These are phyloP conservation scores for Caenorhabditis latens DNA, from an alignment of 1,140 invertebrate genomes.

Conservation along the genomic window DNA sequence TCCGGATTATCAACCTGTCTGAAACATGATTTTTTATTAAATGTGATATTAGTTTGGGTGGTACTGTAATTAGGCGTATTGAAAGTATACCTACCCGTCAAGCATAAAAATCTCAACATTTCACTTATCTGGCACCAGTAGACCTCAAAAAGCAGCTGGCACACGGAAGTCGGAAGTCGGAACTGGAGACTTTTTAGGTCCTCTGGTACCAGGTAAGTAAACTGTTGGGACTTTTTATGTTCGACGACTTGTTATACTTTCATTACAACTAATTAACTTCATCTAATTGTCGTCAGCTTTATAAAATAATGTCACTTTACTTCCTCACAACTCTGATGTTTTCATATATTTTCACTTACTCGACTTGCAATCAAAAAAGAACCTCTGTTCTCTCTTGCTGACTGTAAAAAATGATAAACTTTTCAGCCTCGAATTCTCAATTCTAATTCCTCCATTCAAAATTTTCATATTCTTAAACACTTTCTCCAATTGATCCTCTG, in stretches of 20 bases:
- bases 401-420: neutral
- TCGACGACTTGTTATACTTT: too few relatives aligned
- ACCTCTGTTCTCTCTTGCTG: neutral
- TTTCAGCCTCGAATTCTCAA: neutral
- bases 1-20: neutral
- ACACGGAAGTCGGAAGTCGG: neutral
- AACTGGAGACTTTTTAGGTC: neutral
- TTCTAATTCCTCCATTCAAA: neutral
- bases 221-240: too few relatives aligned
- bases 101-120: neutral
- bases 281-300: neutral
- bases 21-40: neutral
- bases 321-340: too few relatives aligned
- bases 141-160: neutral
- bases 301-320: neutral
- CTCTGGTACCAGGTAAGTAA: too few relatives aligned
- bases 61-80: too few relatives aligned
- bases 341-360: neutral
- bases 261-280: too few relatives aligned
- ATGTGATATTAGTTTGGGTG: too few relatives aligned
- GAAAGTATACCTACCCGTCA: too few relatives aligned
- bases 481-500: neutral
- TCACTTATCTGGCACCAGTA: neutral
- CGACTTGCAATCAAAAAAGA: neutral
- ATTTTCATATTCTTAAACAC: neutral